Base-by-base conservation (phyloP, 2,113 vertebrate genomes). In the Podarcis cretensis region DNA sequence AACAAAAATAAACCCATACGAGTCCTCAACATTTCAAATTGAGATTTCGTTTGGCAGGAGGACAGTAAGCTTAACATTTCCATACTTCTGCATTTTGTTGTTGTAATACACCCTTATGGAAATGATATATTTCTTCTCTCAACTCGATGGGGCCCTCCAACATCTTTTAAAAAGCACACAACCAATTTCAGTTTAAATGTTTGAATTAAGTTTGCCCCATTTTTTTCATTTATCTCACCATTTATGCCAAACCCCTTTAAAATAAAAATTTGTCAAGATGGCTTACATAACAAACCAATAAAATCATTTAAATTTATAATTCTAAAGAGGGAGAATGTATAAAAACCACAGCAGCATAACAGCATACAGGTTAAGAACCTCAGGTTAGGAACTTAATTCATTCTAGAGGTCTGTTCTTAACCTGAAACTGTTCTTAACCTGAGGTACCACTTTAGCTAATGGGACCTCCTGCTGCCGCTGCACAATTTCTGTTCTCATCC, bases 1-100 rank as follows among this genome's bases (percentile, higher is more conserved):
- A 86, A 87, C 27, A 32, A 89, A 85, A 84, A 88, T 20, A 0
- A 35, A 86, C n/a, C 37, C 89, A 84, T 85, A 89, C 7, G 0
- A 27, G 87, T 85, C 1, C 0, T 90, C 37, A 76, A 20, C 20
- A 54, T 93, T 87, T 90, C 86, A 91, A 87, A 81, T 87, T 43
- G 87, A 90, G 91, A 84, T 77, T 9, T 83, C 76, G 0, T 87
- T 88, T 91, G 87, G 65, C 77, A 92, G 90, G 81, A 92, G 84
- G 89, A 73, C 30, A 40, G 30, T 35, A 69, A 88, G 87, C 89
- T 92, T 93, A 93, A 54, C 77, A 63, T 54, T 92, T 65, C 27
- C 73, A 57, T 54, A 32, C 85, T 86, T 43, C 0, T 66, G 30
- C 23, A 23, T n/a, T 78, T 10, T 35, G 14, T 75, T 86, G 35